Evolutionary conservation across 2,113 vertebrate genomes (phyloP).

Genomic region (Glaucidium brasilianum): DNA sequence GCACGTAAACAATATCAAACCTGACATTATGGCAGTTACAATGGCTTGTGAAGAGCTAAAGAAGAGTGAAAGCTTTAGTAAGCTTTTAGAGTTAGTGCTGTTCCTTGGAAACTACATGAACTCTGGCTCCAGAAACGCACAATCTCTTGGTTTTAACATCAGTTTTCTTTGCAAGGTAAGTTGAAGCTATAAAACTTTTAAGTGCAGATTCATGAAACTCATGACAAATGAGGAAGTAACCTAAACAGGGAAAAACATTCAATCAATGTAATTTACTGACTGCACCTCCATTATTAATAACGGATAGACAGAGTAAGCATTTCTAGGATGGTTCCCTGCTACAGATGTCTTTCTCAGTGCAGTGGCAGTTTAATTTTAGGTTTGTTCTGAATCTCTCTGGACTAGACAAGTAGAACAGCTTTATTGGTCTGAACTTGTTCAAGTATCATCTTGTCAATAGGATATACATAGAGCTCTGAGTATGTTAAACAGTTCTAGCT

Average conservation of each 20-base stretch:
- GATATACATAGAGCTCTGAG: too few relatives aligned
- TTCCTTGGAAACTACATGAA: constrained; percentile 99
- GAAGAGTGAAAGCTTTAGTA: constrained; percentile 91
- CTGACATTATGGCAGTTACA: constrained; percentile 93
- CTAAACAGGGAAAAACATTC: neutral
- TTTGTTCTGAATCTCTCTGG: neutral
- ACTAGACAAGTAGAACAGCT: neutral
- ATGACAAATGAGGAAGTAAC: rapidly evolving
- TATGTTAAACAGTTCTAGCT: neutral
- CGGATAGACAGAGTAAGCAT: neutral
- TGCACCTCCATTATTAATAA: neutral
- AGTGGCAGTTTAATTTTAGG: rapidly evolving
- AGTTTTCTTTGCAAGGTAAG: constrained; percentile 96
- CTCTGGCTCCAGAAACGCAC: constrained; percentile 93
- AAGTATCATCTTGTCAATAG: neutral
- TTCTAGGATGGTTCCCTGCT: neutral
- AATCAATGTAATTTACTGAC: rapidly evolving
- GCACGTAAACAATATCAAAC: constrained; percentile 94
- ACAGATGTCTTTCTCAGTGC: neutral
- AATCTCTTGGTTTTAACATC: constrained; percentile 94
- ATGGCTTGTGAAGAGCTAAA: constrained; percentile 95
- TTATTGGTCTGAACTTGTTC: neutral
- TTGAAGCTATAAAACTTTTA: too few relatives aligned
- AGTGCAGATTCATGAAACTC: neutral
- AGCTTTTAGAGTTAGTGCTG: constrained; percentile 87